These are phyloP conservation scores for Phymatocera aterrima DNA, from an alignment of 2,888 invertebrate species.

Conservation along the genomic window DNA sequence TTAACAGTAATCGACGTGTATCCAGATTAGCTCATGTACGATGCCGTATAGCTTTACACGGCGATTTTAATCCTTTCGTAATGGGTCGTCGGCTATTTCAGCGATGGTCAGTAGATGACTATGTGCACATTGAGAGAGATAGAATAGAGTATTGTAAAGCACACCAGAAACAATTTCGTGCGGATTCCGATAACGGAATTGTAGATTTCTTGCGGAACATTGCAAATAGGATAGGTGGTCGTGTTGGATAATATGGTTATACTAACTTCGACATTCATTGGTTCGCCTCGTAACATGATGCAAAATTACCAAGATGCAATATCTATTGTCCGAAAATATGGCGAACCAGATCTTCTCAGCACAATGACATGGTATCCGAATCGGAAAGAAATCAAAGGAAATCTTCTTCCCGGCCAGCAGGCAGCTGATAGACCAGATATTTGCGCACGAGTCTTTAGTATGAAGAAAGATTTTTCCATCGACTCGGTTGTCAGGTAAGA, in stretches of 20 bases:
- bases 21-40: not conserved
- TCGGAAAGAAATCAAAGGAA: conserved; percentile 65
- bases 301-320: conserved; percentile 71
- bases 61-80: not conserved
- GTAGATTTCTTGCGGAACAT: conserved; percentile 54
- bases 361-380: conserved; percentile 49
- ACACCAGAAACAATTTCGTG: not conserved
- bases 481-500: conserved; percentile 51
- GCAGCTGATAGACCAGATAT: conserved; percentile 68
- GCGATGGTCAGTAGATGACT: not conserved
- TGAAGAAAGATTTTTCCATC: conserved; percentile 60
- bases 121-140: not conserved
- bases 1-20: not conserved
- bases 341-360: conserved; percentile 50
- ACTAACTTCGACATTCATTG: conserved; percentile 63
- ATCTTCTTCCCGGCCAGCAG: conserved; percentile 59
- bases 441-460: conserved; percentile 64
- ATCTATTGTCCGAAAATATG: conserved; percentile 51
- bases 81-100: not conserved
- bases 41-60: not conserved
- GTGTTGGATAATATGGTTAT: conserved; percentile 60
- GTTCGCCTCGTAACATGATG: conserved; percentile 62
- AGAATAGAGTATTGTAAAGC: not conserved
- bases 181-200: conserved; percentile 50
- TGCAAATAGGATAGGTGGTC: conserved; percentile 46